phyloP scores from a whole-genome alignment of 2,797 vertebrate species.

The Chelmon rostratus region DNA sequence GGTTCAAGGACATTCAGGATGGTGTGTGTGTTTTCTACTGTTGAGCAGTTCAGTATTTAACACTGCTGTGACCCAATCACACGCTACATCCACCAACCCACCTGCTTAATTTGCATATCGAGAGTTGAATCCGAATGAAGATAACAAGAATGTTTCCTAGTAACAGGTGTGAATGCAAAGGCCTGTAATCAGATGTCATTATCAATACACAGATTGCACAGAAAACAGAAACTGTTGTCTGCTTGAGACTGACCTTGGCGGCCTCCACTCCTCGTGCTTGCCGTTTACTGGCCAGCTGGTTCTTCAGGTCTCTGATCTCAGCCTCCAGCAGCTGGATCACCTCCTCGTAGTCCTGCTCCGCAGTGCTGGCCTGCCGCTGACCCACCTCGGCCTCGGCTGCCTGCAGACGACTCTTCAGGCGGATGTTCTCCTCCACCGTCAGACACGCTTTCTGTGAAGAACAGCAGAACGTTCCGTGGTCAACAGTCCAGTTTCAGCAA shows the following conservation, averaged over 20 bases:
- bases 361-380: conserved; percentile 84
- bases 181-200: too few relatives aligned
- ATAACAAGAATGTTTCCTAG: too few relatives aligned
- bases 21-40: too few relatives aligned
- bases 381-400: conserved; percentile 81
- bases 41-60: too few relatives aligned
- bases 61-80: too few relatives aligned
- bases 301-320: conserved; percentile 93
- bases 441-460: conserved; percentile 85
- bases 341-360: conserved; percentile 94
- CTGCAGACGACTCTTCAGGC: conserved; percentile 88
- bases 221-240: background rate
- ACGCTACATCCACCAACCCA: too few relatives aligned
- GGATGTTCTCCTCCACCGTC: conserved; percentile 88
- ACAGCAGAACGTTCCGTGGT: background rate
- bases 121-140: too few relatives aligned
- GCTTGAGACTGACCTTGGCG: conserved; percentile 63
- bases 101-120: too few relatives aligned
- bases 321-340: conserved; percentile 93
- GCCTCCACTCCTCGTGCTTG: conserved; percentile 76
- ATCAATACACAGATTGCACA: too few relatives aligned
- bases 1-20: too few relatives aligned
- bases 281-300: conserved; percentile 85
- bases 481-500: too few relatives aligned
- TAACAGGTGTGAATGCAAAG: too few relatives aligned